phyloP scores from a whole-genome alignment of 2,797 vertebrate genomes.

The Enteromius thamalakanensis region DNA sequence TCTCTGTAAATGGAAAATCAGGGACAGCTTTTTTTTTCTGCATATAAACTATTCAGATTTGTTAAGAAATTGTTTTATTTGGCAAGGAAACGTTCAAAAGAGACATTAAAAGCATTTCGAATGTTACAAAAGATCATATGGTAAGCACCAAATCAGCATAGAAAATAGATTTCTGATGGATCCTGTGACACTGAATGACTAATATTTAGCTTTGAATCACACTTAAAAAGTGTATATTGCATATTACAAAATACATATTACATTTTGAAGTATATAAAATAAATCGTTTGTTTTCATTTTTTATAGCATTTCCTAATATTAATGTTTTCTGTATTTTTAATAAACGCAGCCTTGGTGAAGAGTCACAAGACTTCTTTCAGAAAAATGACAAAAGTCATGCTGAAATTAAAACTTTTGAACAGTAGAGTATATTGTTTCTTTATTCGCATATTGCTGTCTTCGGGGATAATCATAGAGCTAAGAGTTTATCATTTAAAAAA shows the following conservation, averaged over 20 bases:
- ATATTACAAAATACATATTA: neutral
- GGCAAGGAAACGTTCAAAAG: neutral
- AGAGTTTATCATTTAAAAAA: neutral
- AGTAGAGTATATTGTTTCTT: neutral
- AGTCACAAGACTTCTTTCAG: neutral
- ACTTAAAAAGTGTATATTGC: too few relatives aligned
- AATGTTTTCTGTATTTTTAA: neutral
- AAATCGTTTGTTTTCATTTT: neutral
- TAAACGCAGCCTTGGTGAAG: neutral
- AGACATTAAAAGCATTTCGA: neutral
- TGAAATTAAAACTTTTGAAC: neutral
- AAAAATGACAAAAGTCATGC: neutral
- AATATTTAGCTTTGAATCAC: neutral
- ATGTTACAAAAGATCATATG: neutral
- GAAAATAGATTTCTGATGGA: neutral
- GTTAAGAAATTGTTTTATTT: neutral
- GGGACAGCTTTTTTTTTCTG: neutral
- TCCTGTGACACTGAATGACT: neutral
- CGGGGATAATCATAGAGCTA: neutral
- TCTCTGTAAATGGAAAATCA: constrained; percentile 33
- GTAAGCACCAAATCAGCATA: neutral
- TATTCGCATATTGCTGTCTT: neutral
- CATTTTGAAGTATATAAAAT: neutral
- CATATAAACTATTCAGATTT: neutral
- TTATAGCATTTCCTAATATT: neutral